Evolutionary conservation across 2,888 invertebrate genomes (phyloP), one percentile per base, ranked within the genome.

Genomic region (Spodoptera picta): DNA sequence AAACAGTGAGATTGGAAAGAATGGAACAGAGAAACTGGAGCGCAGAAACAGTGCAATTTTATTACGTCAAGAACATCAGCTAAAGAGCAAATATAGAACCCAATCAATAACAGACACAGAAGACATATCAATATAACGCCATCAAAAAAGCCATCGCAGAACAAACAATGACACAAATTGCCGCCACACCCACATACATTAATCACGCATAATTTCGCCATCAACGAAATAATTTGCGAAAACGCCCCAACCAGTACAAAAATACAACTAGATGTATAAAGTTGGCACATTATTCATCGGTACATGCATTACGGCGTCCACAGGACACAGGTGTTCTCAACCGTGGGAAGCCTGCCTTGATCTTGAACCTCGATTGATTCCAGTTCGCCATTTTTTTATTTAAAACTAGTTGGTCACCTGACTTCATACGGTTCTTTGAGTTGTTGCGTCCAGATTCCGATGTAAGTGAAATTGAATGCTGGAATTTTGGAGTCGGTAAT

Each of bases 291-390:
- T 58, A 50, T 72, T 66, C 56, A 47, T 65, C 45, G 44, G 69
- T 44, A 68, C 54, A 52, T 23, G 65, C 54, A 66, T 48, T 75
- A 77, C 65, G 10, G 52, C 24, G 12, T 36, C 54, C 53, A 75
- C 79, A 86, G 89, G 85, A 87, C 90, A 91, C 92, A 93, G 92
- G 92, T 93, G 92, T 86, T 79, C 76, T 75, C 59, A 72, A 73
- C 89, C 92, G 92, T 93, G 92, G 92, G 92, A 92, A 92, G 87
- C 80, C 75, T 81, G 79, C 87, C 89, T 88, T 88, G 85, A 84
- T 84, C 85, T 82, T 84, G 82, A 79, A 82, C 82, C 76, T 82
- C 86, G 84, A 87, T 86, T 87, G 86, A 85, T 86, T 73, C 77
- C 63, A 63, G 68, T 69, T 62, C 69, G n/a, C 69, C 52, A 59